Percentiles rank a stretch among this genome's conserved stretches.
Conservation (phyloP, 1,140 invertebrate species). For the Homalodisca vitripennis region DNA sequence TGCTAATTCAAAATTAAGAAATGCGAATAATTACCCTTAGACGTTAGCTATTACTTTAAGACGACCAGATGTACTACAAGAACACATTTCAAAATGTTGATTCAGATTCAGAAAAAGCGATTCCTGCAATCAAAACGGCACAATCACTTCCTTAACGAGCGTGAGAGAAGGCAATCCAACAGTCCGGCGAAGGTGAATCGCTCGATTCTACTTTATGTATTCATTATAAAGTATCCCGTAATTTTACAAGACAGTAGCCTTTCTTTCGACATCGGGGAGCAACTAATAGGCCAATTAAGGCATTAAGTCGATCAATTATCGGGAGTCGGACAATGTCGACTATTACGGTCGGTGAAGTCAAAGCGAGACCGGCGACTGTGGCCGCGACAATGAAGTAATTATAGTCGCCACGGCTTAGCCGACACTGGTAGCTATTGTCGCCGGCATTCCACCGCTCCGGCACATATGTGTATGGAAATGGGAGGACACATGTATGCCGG, state of each 20-base stretch:
- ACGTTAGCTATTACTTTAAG: too few relatives aligned
- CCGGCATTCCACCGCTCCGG: background rate
- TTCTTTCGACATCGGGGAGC: constrained; percentile 16
- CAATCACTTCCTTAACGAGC: too few relatives aligned
- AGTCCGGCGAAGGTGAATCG: too few relatives aligned
- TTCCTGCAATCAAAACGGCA: too few relatives aligned
- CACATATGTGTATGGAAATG: background rate
- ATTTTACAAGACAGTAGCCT: constrained; percentile 23
- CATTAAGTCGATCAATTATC: constrained; percentile 14
- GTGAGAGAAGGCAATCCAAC: too few relatives aligned
- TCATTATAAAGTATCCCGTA: constrained; percentile 18
- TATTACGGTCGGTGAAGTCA: constrained; percentile 1
- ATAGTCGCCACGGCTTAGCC: background rate
- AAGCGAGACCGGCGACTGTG: background rate
- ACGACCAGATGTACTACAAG: too few relatives aligned
- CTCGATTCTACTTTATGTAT: constrained; percentile 24
- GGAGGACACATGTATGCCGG: background rate
- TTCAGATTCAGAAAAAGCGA: too few relatives aligned
- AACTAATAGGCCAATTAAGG: constrained; percentile 20
- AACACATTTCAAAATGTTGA: too few relatives aligned
- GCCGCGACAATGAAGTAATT: constrained; percentile 24
- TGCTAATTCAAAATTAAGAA: too few relatives aligned
- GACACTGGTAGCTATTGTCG: constrained; percentile 4
- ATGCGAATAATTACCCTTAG: too few relatives aligned
- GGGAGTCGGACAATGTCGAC: background rate